Base-by-base conservation (phyloP, 23 tunicate species). In the Phallusia fumigata region DNA sequence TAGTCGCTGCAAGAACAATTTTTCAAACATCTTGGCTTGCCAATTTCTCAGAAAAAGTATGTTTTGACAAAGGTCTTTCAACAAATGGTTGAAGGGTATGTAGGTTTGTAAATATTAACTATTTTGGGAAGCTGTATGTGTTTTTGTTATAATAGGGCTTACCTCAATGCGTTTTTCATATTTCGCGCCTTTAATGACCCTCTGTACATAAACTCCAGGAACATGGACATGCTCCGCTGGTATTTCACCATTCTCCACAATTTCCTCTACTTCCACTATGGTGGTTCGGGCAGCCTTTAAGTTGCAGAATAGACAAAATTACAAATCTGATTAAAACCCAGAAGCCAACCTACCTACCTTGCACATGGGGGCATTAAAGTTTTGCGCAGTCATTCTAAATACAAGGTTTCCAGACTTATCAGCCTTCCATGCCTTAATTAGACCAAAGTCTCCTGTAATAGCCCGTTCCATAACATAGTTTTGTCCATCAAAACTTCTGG, bases 371-470 rank as follows among this genome's bases (percentile, higher is more conserved):
- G 88, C 88, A 65, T 95, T 95, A 81, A 95, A 95, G 76, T 95
- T 95, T 36, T 76, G 76, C 18, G 98, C 98, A 6, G 98, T 95
- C 83, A 89, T 95, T 58, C 98, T 76, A 73, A 95, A 95, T 19
- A 87, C 83, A 28, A 95, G 49, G 77, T 95, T 95, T 35, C 98
- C 98, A 28, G 98, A 89, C 82, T 82, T 89, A 65, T 95, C 98
- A 31, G 98, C 98, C 83, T 95, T 95, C 98, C 98, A 95, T 3
- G 98, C 98, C 80, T 95, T 95, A 34, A 95, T 76, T 35, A 95
- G 74, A 34, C 95, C 88, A 76, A 85, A 95, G 58, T 95, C 98
- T 15, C 98, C 98, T 30, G 88, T 89, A n/a, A 95, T 95, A 0
- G 90, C 88, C 65, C 52, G 32, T 75, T 95, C 98, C 98, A 95